Conservation (phyloP, 2,113 vertebrate species). For the Hemibagrus wyckioides region DNA sequence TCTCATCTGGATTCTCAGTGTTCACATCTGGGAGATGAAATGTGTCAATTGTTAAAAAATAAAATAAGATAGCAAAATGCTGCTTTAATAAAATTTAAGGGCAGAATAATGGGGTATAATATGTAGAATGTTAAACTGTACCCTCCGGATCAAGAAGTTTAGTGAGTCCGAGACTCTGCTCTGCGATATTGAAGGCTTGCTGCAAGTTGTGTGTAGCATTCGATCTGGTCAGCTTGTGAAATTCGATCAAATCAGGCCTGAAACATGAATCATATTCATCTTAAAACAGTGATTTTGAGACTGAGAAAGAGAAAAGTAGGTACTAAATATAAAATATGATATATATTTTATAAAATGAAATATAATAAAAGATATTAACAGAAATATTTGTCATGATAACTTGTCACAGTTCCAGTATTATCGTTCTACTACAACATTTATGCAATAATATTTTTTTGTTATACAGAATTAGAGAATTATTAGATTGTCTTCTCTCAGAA, state of each 20-base stretch:
- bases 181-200: constrained; percentile 89
- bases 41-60: background rate
- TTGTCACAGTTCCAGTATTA: background rate
- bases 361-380: background rate
- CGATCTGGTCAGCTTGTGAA: constrained; percentile 89
- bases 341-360: background rate
- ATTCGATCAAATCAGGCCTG: constrained; percentile 91
- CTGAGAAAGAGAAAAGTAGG: background rate
- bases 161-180: constrained; percentile 89
- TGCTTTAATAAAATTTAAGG: background rate
- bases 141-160: constrained; percentile 94
- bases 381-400: background rate
- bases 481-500: background rate
- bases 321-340: background rate
- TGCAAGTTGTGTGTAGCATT: constrained; percentile 93
- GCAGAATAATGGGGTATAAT: background rate
- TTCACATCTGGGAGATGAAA: constrained; percentile 81
- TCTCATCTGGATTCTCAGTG: constrained; percentile 93
- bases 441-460: background rate
- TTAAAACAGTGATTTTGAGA: background rate
- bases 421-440: background rate
- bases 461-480: background rate
- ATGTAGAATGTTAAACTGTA: constrained; percentile 54
- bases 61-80: background rate
- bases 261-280: background rate